A percentile compares a stretch with the other conserved stretches of the same genome.
These are phyloP conservation scores for Mythimna lalbum DNA, from an alignment of 2,888 invertebrate genomes.

Conservation along the genomic window DNA sequence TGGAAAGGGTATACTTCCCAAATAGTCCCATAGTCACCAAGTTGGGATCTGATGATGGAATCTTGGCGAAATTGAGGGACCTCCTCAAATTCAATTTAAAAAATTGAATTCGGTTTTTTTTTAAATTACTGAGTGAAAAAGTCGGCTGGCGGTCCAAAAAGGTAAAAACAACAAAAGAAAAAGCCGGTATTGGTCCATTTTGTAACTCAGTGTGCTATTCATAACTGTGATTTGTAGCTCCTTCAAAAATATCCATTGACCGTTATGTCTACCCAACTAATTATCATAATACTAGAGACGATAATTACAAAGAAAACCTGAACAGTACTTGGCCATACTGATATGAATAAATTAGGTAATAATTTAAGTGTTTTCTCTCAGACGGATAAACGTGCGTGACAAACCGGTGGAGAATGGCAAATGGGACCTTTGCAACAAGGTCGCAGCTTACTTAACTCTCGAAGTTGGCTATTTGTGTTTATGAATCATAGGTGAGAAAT, in stretches of 20 bases:
- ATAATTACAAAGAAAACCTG: constrained; percentile 25
- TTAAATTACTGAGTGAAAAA: too few relatives aligned
- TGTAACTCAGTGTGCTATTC: not conserved
- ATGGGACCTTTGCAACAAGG: constrained; percentile 82
- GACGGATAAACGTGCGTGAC: constrained; percentile 74
- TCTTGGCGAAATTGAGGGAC: too few relatives aligned
- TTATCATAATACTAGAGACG: constrained; percentile 26
- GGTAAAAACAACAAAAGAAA: too few relatives aligned
- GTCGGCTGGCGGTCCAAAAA: not conserved
- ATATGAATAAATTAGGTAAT: constrained; percentile 57
- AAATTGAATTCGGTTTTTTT: too few relatives aligned
- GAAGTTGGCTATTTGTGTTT: constrained; percentile 57
- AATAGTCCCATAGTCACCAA: too few relatives aligned
- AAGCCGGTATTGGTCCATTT: too few relatives aligned
- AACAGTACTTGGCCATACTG: constrained; percentile 3
- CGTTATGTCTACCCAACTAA: constrained; percentile 4
- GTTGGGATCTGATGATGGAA: too few relatives aligned
- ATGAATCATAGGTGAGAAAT: constrained; percentile 64
- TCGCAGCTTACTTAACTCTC: constrained; percentile 73
- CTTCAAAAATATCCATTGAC: not conserved
- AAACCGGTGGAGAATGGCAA: constrained; percentile 81
- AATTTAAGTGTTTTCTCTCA: constrained; percentile 63
- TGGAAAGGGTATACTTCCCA: too few relatives aligned
- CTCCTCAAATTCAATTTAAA: too few relatives aligned
- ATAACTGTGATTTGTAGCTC: not conserved